Evolutionary conservation across 2,888 invertebrate species (phyloP).

Genomic region (Julus scanicus): DNA sequence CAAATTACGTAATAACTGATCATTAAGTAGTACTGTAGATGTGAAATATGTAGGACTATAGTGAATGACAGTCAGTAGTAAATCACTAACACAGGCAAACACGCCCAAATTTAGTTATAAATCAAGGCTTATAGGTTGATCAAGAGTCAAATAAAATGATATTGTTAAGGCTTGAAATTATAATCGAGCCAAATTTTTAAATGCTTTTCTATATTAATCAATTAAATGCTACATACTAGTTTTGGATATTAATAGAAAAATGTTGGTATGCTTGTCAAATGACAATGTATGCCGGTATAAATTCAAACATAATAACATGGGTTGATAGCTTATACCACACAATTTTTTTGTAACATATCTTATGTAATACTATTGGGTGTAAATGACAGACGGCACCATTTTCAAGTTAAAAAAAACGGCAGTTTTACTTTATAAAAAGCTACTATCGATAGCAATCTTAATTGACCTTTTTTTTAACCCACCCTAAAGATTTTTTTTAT

Average conservation of each 20-base stretch:
- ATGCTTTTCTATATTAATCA: neutral
- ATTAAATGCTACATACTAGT: neutral
- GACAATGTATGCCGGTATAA: neutral
- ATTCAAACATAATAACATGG: neutral
- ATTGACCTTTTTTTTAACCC: conserved; percentile 35
- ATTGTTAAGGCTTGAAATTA: neutral
- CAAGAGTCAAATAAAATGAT: neutral
- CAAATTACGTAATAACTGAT: neutral
- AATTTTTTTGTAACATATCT: neutral
- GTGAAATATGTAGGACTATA: neutral
- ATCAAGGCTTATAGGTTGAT: conserved; percentile 40
- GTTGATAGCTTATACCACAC: neutral
- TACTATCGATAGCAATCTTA: conserved; percentile 7
- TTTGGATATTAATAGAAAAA: neutral
- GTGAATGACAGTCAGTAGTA: conserved; percentile 8
- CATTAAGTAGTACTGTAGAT: neutral
- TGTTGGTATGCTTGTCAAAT: neutral
- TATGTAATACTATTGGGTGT: neutral
- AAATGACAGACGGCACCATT: neutral
- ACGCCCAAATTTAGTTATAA: conserved; percentile 24
- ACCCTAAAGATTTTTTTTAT: neutral
- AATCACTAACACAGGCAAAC: neutral
- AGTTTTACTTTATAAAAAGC: neutral
- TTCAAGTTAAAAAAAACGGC: neutral
- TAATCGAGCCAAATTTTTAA: neutral